Percentiles rank a stretch among this genome's conserved stretches.
phyloP scores from a whole-genome alignment of 2,888 invertebrate species.

The Macaria notata region DNA sequence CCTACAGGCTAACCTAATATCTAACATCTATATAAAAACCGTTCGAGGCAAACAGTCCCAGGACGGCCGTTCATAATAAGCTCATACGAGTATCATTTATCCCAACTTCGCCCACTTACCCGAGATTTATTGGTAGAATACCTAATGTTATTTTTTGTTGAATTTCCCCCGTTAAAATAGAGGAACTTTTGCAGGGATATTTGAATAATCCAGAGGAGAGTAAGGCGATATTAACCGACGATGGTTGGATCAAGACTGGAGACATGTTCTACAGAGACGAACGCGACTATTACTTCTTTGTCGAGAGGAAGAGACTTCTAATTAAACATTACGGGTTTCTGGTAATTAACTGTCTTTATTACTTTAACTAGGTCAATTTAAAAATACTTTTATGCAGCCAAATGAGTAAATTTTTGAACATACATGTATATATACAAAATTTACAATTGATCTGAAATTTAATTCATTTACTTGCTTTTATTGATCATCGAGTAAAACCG shows the following conservation, averaged over 20 bases:
- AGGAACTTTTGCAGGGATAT: constrained; percentile 45
- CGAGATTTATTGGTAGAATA: constrained; percentile 24
- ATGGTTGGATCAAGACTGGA: constrained; percentile 56
- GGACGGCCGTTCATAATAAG: constrained; percentile 19
- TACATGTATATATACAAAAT: too few species aligned
- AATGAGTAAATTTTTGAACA: too few species aligned
- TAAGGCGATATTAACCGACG: constrained; percentile 43
- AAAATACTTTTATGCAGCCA: too few species aligned
- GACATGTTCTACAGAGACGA: constrained; percentile 52
- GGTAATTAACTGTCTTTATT: constrained; percentile 29
- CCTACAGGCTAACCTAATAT: too few species aligned
- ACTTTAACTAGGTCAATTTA: background rate
- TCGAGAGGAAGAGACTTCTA: constrained; percentile 50
- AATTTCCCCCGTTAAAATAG: constrained; percentile 12
- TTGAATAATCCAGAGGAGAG: constrained; percentile 52
- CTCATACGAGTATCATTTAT: constrained; percentile 25
- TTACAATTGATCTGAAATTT: too few species aligned
- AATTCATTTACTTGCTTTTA: too few species aligned
- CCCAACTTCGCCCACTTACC: constrained; percentile 21
- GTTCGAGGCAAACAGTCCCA: constrained; percentile 8
- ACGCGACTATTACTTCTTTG: constrained; percentile 46
- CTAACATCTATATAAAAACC: too few species aligned
- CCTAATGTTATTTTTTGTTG: constrained; percentile 19
- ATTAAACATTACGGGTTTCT: constrained; percentile 49
- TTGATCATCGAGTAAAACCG: too few species aligned